These are phyloP conservation scores for Drosophila aff. DNA, from an alignment of 1,140 invertebrate genomes.

Conservation along the genomic window DNA sequence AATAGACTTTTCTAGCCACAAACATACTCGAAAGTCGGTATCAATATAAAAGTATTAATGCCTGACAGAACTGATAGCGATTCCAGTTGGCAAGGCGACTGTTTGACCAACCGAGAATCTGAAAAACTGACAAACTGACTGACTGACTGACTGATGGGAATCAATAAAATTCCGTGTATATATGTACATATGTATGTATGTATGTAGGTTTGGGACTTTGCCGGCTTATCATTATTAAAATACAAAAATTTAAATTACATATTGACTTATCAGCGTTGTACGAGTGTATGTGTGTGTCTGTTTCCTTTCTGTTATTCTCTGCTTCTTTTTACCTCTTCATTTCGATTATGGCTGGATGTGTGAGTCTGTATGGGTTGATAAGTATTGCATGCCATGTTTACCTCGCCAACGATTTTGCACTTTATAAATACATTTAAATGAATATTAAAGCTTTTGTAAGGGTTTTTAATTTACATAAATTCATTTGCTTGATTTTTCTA, in stretches of 20 bases:
- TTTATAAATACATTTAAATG: conserved; percentile 7
- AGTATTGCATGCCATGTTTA: conserved; percentile 24
- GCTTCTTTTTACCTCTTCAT: conserved; percentile 42
- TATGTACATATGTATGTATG: background rate
- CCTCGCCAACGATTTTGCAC: conserved; percentile 44
- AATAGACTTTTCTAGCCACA: conserved; percentile 11
- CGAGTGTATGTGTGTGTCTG: conserved; percentile 10
- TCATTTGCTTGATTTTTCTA: background rate
- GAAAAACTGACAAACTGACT: conserved; percentile 27
- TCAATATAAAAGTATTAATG: conserved; percentile 53
- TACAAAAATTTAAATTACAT: conserved; percentile 80
- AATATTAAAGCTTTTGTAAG: conserved; percentile 3
- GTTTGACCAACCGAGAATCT: conserved; percentile 43
- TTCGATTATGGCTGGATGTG: conserved; percentile 21
- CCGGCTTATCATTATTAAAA: conserved; percentile 79
- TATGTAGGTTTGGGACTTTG: conserved; percentile 41
- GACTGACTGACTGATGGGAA: conserved; percentile 45
- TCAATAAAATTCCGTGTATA: conserved; percentile 49
- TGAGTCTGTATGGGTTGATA: conserved; percentile 25
- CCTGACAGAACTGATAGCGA: conserved; percentile 47
- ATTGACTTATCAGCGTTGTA: conserved; percentile 69
- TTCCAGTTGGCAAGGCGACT: conserved; percentile 41
- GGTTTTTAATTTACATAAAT: too few relatives aligned
- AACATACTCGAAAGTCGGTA: conserved; percentile 16
- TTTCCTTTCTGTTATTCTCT: conserved; percentile 37